Conservation (phyloP, 2,888 invertebrate genomes). For the Chorisops tibialis region DNA sequence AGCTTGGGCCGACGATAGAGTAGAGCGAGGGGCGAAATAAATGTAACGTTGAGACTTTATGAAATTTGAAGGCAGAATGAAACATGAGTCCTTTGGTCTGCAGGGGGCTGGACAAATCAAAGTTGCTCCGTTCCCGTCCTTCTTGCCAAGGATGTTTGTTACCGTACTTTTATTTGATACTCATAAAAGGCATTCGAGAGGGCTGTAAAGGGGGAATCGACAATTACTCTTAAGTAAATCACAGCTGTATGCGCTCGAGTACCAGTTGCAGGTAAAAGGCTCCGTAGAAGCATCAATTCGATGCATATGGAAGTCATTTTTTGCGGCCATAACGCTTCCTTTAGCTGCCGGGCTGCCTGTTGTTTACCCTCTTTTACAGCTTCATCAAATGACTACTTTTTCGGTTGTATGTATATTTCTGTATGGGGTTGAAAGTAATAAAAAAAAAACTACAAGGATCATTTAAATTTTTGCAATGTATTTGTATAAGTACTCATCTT, state of each 20-base stretch:
- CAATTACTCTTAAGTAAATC: conserved; percentile 27
- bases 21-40: neutral
- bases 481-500: too few species aligned
- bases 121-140: neutral
- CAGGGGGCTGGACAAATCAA: conserved; percentile 27
- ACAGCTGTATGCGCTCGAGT: conserved; percentile 26
- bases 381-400: conserved; percentile 23
- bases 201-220: conserved; percentile 25
- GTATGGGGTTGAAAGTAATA: too few species aligned
- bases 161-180: conserved; percentile 26
- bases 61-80: neutral
- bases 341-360: conserved; percentile 12
- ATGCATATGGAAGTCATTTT: conserved; percentile 24
- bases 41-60: conserved; percentile 6
- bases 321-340: conserved; percentile 20
- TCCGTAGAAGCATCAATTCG: conserved; percentile 18
- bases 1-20: neutral
- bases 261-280: conserved; percentile 23
- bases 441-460: too few species aligned
- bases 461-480: too few species aligned
- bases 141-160: conserved; percentile 17
- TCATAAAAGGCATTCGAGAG: conserved; percentile 25
- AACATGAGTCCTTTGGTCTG: conserved; percentile 16
- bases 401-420: too few species aligned
- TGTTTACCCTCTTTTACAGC: conserved; percentile 25